These are phyloP conservation scores for Platyscapa corneri DNA, from an alignment of 1,140 invertebrate species.

Conservation along the genomic window DNA sequence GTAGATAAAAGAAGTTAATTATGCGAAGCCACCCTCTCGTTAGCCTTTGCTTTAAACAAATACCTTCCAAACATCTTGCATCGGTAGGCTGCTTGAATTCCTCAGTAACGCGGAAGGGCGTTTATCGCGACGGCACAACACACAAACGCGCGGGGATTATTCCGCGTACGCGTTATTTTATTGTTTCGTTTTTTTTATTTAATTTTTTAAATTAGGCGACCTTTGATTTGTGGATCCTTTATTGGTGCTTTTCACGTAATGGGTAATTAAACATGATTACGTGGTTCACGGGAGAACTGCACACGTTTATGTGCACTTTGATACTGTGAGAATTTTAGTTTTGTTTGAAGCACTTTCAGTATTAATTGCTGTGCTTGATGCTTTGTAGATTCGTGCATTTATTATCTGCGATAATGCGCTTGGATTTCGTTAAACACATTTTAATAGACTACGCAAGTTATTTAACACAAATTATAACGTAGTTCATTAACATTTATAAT, in stretches of 20 bases:
- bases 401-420: not conserved
- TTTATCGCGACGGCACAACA: not conserved
- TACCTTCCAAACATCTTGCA: too few relatives aligned
- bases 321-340: conserved; percentile 21
- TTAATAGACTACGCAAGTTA: conserved; percentile 1
- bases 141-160: not conserved
- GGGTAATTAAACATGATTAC: conserved; percentile 31
- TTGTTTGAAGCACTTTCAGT: conserved; percentile 8
- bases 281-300: not conserved
- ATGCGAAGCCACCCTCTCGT: not conserved
- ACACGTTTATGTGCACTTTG: not conserved
- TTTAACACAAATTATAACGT: not conserved
- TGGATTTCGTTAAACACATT: conserved; percentile 20
- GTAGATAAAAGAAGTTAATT: not conserved
- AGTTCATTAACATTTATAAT: not conserved
- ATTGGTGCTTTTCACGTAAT: not conserved
- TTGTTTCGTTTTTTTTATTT: conserved; percentile 10
- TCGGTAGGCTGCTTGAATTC: not conserved
- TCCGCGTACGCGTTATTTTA: not conserved
- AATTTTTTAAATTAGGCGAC: not conserved
- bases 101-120: not conserved
- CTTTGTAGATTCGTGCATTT: not conserved
- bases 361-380: conserved; percentile 25
- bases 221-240: conserved; percentile 11
- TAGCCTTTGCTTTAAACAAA: not conserved